A percentile compares a stretch with the other conserved stretches of the same genome.
These are phyloP conservation scores for Eulithis testata DNA, from an alignment of 2,888 invertebrate species.

Conservation along the genomic window DNA sequence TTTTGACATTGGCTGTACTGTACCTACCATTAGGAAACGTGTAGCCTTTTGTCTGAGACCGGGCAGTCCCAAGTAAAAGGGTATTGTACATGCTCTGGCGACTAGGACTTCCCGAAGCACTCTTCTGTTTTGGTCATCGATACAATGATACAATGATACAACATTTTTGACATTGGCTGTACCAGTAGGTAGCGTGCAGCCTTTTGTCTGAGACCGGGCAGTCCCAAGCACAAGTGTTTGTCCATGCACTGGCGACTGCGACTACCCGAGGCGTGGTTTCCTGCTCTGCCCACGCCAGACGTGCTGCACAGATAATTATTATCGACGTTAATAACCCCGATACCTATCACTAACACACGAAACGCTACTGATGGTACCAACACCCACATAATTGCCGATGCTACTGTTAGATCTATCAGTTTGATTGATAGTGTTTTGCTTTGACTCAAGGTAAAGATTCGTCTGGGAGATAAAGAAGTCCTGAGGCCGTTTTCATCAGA, in stretches of 20 bases:
- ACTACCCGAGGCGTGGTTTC: conserved; percentile 36
- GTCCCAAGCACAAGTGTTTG: conserved; percentile 23
- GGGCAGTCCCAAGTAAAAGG: no score
- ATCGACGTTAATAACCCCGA: conserved; percentile 42
- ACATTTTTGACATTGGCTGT: no score
- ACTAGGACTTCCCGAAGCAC: no score
- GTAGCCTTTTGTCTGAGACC: no score
- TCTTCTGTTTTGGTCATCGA: no score
- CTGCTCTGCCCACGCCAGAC: conserved; percentile 41
- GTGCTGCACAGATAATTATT: conserved; percentile 40
- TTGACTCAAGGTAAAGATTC: conserved; percentile 4
- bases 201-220: conserved; percentile 7
- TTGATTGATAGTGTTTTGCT: conserved; percentile 28
- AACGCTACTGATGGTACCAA: conserved; percentile 34
- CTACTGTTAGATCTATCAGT: conserved; percentile 36
- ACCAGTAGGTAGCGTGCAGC: background rate
- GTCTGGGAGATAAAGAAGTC: background rate
- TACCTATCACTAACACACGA: conserved; percentile 42
- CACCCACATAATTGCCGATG: conserved; percentile 39
- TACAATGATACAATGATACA: no score
- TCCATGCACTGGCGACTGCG: conserved; percentile 18
- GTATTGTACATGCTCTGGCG: no score
- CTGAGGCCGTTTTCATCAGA: background rate
- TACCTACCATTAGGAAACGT: no score
- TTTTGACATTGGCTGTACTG: no score